Evolutionary conservation across 64 coral and sea anemone species (phyloP), one percentile per base, ranked within the genome.

Genomic region (Hydrozoanthus tunicans): DNA sequence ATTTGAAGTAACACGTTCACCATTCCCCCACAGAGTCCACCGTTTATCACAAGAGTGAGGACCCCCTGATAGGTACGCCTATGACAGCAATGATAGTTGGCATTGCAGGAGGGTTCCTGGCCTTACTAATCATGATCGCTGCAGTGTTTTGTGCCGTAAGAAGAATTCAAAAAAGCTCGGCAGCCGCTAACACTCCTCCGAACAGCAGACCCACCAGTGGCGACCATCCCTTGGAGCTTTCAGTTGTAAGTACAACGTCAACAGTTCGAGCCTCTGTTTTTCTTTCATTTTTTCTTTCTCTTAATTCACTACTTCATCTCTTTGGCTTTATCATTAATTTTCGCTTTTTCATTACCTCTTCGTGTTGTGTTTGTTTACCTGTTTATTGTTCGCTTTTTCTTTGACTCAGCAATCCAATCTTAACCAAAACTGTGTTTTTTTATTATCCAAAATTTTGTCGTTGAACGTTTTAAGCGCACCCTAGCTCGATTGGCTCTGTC

Each of bases 41-140:
- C 9, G 13, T 51, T 17, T 82, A 76, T 70, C 24, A 82, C 61
- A 89, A 10, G 0, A 63, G 58, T 6, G 80, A 79, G 66, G 85
- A 86, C n/a, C 52, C 81, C 5, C 0, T 93, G 14, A 86, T 69
- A 64, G 61, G 85, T 7, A 89, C 91, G 1, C 58, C 52, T 4
- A 96, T 86, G 62, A 94, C 92, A 7, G 92, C 93, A 3, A 7
- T 93, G 73, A 94, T 96, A 10, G 92, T 59, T 4, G 94, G 91
- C 2, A 93, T 96, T 58, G 94, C 90, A 7, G 97, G 97, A 63
- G 97, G 92, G 17, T 96, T 99, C 54, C 1, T 99, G 6, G 77
- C 89, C 4, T 80, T 99, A 1, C 75, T 96, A 0, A 86, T 99
- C 8, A 80, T 80, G 11, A 99, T 99, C 53, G 78, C 92, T 15